phyloP scores from a whole-genome alignment of 2,113 vertebrate genomes.

The Ceyx margarethae region DNA sequence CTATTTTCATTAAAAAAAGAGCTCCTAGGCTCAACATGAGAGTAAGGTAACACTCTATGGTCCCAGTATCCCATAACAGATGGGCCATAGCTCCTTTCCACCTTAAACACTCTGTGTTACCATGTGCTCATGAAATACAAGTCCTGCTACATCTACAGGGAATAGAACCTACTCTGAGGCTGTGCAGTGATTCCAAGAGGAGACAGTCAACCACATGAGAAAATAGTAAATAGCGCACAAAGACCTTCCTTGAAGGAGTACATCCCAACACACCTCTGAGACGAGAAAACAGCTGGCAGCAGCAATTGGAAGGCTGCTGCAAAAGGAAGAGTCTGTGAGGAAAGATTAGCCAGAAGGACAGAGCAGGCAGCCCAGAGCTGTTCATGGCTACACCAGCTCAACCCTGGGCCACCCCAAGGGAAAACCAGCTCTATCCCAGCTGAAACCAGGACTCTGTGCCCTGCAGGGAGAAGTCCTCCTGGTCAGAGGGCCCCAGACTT shows the following conservation, averaged over 20 bases:
- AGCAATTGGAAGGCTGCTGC: not conserved
- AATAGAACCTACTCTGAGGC: not conserved
- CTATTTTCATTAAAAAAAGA: not conserved
- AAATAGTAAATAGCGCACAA: not conserved
- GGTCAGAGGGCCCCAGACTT: not conserved
- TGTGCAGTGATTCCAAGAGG: not conserved
- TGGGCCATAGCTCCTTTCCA: not conserved
- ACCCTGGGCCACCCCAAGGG: not conserved
- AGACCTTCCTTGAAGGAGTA: not conserved
- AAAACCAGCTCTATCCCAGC: not conserved
- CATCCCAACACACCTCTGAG: not conserved
- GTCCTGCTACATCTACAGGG: not conserved
- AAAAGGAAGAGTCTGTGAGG: not conserved
- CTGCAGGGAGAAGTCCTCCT: not conserved
- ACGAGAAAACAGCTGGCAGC: not conserved
- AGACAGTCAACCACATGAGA: accelerated
- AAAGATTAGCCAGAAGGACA: not conserved
- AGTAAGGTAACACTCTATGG: not conserved
- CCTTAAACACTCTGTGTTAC: not conserved
- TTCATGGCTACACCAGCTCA: not conserved
- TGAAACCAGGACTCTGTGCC: not conserved
- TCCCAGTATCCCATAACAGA: not conserved
- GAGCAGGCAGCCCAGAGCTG: not conserved
- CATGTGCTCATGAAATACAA: not conserved
- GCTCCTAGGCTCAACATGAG: not conserved